A percentile compares a stretch with the other conserved stretches of the same genome.
Conservation (phyloP, 2,113 vertebrate genomes). For the Plestiodon gilberti region DNA sequence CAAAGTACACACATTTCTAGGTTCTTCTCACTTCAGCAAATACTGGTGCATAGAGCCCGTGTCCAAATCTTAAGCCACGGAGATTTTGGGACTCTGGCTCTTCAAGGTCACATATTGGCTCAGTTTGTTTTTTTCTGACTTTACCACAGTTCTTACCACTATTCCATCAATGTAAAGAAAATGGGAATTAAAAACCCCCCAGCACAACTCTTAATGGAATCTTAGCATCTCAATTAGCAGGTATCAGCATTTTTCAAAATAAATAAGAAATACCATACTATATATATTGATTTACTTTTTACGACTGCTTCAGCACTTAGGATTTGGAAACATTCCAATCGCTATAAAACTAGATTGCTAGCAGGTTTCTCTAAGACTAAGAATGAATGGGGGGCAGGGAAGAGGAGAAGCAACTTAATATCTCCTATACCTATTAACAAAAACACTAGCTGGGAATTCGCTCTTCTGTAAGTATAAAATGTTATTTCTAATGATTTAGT, state of each 20-base stretch:
- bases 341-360: constrained; percentile 17
- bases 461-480: constrained; percentile 12
- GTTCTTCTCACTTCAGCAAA: background rate
- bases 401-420: background rate
- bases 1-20: background rate
- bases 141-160: background rate
- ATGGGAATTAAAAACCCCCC: too few species aligned
- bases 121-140: background rate
- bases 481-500: background rate
- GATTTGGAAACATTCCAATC: constrained; percentile 44
- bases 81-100: background rate
- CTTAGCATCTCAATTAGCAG: background rate
- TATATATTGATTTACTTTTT: constrained; percentile 27
- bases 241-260: background rate
- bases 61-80: background rate
- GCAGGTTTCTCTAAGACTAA: constrained; percentile 39
- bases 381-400: background rate
- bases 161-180: background rate
- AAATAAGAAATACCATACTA: background rate
- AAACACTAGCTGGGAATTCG: background rate
- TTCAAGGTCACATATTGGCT: background rate
- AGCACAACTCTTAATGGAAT: background rate
- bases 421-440: background rate
- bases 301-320: constrained; percentile 25
- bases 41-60: background rate